Evolutionary conservation across 1,140 invertebrate species (phyloP).

Genomic region (Aphis craccivora): DNA sequence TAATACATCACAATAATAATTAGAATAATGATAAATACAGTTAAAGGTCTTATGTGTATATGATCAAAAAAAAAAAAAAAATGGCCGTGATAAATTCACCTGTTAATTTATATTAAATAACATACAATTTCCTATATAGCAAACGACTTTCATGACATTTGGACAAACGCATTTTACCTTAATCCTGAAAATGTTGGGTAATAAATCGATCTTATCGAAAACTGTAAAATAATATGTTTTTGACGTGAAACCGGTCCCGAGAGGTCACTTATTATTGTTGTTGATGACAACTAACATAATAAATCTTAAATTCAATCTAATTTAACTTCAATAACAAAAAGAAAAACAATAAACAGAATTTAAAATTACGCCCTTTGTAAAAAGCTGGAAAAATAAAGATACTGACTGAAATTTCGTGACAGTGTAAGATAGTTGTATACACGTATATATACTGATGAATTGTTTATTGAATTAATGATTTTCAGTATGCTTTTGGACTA

Average conservation of each 20-base stretch:
- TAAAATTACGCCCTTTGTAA: neutral
- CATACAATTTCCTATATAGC: neutral
- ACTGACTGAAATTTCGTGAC: neutral
- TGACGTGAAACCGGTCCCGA: neutral
- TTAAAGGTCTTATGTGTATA: neutral
- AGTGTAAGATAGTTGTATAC: neutral
- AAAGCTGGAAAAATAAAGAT: neutral
- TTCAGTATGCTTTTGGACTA: neutral
- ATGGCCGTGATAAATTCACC: neutral
- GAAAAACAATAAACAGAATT: neutral
- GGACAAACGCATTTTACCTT: neutral
- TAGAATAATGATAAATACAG: neutral
- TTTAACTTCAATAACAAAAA: neutral
- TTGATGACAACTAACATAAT: neutral
- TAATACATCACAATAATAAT: neutral
- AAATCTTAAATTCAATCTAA: neutral
- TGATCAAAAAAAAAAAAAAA: neutral
- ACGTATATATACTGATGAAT: neutral
- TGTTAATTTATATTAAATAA: neutral
- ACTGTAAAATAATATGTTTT: conserved; percentile 12
- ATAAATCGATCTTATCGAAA: neutral
- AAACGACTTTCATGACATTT: conserved; percentile 20
- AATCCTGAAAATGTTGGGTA: conserved; percentile 17
- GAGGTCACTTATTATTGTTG: conserved; percentile 18
- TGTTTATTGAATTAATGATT: neutral